Percentiles rank a stretch among this genome's conserved stretches.
phyloP scores from a whole-genome alignment of 2,888 invertebrate species.

The Teleiodes luculella region DNA sequence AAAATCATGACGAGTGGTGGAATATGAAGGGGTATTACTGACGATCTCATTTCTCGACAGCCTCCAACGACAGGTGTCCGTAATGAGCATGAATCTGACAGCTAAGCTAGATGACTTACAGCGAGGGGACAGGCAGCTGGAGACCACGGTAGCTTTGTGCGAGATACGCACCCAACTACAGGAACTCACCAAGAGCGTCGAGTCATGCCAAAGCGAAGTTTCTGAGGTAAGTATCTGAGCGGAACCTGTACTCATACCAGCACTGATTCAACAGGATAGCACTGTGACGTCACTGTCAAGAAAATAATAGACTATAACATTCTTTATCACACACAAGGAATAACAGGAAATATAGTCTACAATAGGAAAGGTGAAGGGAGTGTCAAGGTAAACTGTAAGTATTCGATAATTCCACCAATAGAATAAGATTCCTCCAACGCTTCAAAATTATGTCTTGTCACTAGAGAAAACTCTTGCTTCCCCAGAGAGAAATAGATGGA shows the following conservation, averaged over 20 bases:
- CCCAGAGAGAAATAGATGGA: too few species aligned
- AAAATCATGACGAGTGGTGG: background rate
- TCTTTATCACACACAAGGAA: background rate
- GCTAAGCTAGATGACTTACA: conserved; percentile 96
- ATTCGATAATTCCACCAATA: too few species aligned
- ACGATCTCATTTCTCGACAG: conserved; percentile 63
- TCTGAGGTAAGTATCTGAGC: conserved; percentile 81
- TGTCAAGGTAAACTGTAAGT: too few species aligned
- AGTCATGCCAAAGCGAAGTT: conserved; percentile 96
- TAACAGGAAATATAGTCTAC: too few species aligned
- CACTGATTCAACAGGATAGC: too few species aligned
- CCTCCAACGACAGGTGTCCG: conserved; percentile 98
- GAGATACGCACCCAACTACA: conserved; percentile 95
- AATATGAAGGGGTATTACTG: background rate
- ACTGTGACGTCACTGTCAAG: too few species aligned
- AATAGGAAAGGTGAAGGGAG: too few species aligned
- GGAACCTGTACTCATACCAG: too few species aligned
- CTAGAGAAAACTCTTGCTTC: too few species aligned
- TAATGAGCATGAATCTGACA: conserved; percentile 97
- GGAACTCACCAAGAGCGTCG: conserved; percentile 95
- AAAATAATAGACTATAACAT: too few species aligned
- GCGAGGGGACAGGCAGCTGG: conserved; percentile 92
- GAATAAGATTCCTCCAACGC: too few species aligned
- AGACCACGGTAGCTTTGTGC: conserved; percentile 95
- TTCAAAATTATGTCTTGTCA: too few species aligned